Evolutionary conservation across 2,888 invertebrate species (phyloP).

Genomic region (Elmis aenea): DNA sequence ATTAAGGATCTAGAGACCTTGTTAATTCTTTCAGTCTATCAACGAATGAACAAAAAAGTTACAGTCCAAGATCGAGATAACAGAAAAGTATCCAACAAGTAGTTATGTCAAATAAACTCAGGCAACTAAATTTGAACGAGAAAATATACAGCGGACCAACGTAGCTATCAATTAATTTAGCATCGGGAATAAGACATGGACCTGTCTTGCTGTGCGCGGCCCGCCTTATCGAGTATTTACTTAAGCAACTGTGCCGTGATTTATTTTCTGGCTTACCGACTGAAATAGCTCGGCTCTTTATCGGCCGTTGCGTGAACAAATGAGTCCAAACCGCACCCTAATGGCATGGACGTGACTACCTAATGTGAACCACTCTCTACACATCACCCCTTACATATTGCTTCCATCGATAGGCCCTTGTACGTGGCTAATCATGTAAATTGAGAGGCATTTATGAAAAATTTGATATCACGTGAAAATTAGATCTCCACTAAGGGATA

Average conservation of each 20-base stretch:
- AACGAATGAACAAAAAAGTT: constrained; percentile 12
- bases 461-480: too few species aligned
- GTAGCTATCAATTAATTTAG: constrained; percentile 5
- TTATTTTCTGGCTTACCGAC: constrained; percentile 33
- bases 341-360: constrained; percentile 35
- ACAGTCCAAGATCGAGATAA: constrained; percentile 25
- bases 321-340: constrained; percentile 35
- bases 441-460: constrained; percentile 16
- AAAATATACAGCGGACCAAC: constrained; percentile 22
- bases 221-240: constrained; percentile 20
- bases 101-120: constrained; percentile 35
- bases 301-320: constrained; percentile 35
- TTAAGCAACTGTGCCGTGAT: constrained; percentile 28
- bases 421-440: constrained; percentile 25
- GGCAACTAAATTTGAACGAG: constrained; percentile 30
- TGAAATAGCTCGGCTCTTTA: constrained; percentile 32
- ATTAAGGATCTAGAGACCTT: constrained; percentile 12
- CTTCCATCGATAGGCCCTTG: constrained; percentile 21
- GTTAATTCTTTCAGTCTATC: constrained; percentile 7
- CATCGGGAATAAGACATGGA: constrained; percentile 3
- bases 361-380: constrained; percentile 28
- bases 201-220: constrained; percentile 5
- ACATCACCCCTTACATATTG: constrained; percentile 24
- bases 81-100: constrained; percentile 29
- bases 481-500: too few species aligned